Evolutionary conservation across 2,113 vertebrate genomes (phyloP).

Genomic region (Micronycteris hirsuta): DNA sequence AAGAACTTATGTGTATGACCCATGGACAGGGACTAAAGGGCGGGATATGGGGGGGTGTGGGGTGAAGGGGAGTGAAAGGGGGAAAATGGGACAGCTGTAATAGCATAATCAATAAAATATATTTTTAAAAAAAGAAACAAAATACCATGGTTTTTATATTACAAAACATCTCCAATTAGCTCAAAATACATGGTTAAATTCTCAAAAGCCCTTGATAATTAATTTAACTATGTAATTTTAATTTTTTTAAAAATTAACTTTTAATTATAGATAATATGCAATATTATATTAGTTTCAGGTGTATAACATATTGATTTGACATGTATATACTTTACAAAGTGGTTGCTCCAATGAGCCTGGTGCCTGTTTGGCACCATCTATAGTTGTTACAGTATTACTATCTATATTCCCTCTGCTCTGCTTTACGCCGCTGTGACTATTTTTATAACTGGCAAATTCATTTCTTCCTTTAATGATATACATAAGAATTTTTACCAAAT

Average conservation of each 20-base stretch:
- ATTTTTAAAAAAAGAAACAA: too few species aligned
- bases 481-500: background rate
- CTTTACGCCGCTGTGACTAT: background rate
- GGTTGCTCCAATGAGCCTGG: background rate
- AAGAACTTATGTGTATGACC: too few species aligned
- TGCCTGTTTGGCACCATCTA: background rate
- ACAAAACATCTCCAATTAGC: background rate
- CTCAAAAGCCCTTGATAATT: slow-evolving; percentile 10
- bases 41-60: too few species aligned
- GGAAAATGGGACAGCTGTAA: too few species aligned
- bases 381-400: background rate
- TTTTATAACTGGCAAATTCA: background rate
- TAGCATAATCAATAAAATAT: too few species aligned
- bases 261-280: background rate
- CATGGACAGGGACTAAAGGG: too few species aligned
- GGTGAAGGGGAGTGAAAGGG: too few species aligned
- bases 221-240: background rate
- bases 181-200: slow-evolving; percentile 11
- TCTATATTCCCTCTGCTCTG: background rate
- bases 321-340: background rate
- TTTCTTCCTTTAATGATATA: background rate
- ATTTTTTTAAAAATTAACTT: background rate
- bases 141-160: background rate
- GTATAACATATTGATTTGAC: background rate
- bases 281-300: background rate